These are phyloP conservation scores for Mus spicilegus DNA, from an alignment of 2,113 vertebrate species.

Conservation along the genomic window DNA sequence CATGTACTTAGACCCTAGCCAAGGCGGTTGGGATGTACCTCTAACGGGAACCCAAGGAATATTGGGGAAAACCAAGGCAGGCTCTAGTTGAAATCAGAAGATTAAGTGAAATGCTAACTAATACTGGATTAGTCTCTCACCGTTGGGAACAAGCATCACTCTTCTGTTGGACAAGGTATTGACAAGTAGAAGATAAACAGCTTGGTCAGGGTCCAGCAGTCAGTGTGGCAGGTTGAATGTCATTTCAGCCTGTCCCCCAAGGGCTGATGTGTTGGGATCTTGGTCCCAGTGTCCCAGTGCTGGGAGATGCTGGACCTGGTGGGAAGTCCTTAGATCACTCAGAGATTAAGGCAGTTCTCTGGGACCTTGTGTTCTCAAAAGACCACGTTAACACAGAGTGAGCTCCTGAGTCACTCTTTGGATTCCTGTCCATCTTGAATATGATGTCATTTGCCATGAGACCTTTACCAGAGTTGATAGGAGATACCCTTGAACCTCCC, in stretches of 20 bases:
- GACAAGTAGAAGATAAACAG: background rate
- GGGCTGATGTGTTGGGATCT: background rate
- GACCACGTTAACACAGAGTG: background rate
- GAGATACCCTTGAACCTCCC: background rate
- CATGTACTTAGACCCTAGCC: background rate
- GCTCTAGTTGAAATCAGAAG: background rate
- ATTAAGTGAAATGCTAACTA: background rate
- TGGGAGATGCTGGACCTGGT: background rate
- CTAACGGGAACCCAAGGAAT: background rate
- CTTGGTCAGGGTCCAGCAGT: background rate
- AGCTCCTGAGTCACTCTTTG: background rate
- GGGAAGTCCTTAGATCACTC: background rate
- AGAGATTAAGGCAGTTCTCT: background rate
- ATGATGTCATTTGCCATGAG: background rate
- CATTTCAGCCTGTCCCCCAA: background rate
- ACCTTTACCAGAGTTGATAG: background rate
- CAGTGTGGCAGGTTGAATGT: background rate
- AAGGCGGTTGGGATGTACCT: background rate
- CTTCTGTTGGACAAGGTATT: background rate
- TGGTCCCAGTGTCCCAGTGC: background rate
- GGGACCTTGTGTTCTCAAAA: background rate
- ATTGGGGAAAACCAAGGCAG: background rate
- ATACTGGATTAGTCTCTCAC: background rate
- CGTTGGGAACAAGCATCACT: fast-evolving
- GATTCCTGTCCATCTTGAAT: background rate